A percentile compares a stretch with the other conserved stretches of the same genome.
Evolutionary conservation across 1,140 invertebrate genomes (phyloP).

Genomic region (Lamellibrachia luymesi): DNA sequence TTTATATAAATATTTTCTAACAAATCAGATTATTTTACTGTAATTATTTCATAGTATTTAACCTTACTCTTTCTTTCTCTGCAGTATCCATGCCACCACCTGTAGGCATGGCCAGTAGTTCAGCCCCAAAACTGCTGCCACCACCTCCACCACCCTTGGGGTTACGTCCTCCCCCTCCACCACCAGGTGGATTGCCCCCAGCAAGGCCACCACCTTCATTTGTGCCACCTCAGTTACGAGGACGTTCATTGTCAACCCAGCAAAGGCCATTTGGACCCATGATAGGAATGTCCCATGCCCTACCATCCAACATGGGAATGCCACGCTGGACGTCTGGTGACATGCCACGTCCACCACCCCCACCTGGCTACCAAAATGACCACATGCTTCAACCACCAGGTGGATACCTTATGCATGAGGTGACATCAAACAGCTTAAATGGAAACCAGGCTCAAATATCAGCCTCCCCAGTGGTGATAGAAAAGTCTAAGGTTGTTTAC

Average conservation of each 20-base stretch:
- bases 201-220: slow-evolving; percentile 31
- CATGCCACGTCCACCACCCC: slow-evolving; percentile 20
- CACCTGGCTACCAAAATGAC: slow-evolving; percentile 18
- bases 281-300: slow-evolving; percentile 26
- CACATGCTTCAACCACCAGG: background rate
- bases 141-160: slow-evolving; percentile 31
- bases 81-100: background rate
- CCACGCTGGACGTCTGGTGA: background rate
- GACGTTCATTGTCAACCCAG: slow-evolving; percentile 28
- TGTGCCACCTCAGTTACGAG: slow-evolving; percentile 40
- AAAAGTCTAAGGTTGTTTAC: slow-evolving; percentile 50
- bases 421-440: background rate
- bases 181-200: slow-evolving; percentile 26
- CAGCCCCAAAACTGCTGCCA: slow-evolving; percentile 49
- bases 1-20: background rate
- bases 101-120: slow-evolving; percentile 46
- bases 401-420: background rate
- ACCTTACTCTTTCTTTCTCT: background rate
- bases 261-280: background rate
- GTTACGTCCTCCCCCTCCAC: slow-evolving; percentile 37
- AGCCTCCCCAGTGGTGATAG: slow-evolving; percentile 29
- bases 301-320: background rate
- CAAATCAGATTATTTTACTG: background rate
- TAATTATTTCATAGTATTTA: background rate
- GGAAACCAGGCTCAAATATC: background rate